Evolutionary conservation across 37 sponge, comb jelly and placozoan species (phyloP).

Genomic region (Geodia barretti): DNA sequence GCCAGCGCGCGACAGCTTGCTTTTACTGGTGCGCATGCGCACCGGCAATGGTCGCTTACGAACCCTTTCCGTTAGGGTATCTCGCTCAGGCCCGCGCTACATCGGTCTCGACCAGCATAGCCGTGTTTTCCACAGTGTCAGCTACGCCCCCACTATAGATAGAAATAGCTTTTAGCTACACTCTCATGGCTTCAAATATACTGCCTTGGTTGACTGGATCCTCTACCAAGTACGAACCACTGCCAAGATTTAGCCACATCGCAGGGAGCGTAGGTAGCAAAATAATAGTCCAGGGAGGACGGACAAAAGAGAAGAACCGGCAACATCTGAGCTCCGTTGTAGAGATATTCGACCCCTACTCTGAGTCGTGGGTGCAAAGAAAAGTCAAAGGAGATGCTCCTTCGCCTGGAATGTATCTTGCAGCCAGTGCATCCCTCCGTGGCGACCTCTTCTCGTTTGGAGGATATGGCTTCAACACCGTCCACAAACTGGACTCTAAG

Average conservation of each 20-base stretch:
- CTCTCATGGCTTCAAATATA: too few relatives aligned
- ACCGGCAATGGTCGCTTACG: too few relatives aligned
- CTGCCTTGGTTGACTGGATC: neutral
- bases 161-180: too few relatives aligned
- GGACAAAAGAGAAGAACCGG: neutral
- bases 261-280: neutral
- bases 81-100: too few relatives aligned
- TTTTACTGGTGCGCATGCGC: too few relatives aligned
- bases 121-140: too few relatives aligned
- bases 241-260: neutral
- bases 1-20: too few relatives aligned
- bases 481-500: slow-evolving; percentile 4
- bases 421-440: neutral
- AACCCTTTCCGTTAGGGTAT: too few relatives aligned
- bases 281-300: neutral
- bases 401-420: slow-evolving; percentile 2
- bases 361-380: neutral
- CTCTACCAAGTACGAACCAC: neutral
- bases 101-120: too few relatives aligned
- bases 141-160: too few relatives aligned
- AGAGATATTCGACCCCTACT: slow-evolving; percentile 2
- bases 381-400: neutral
- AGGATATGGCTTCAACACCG: slow-evolving; percentile 3
- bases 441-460: neutral
- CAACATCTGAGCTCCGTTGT: neutral